Evolutionary conservation across 2,113 vertebrate species (phyloP).

Genomic region (Tyto alba): DNA sequence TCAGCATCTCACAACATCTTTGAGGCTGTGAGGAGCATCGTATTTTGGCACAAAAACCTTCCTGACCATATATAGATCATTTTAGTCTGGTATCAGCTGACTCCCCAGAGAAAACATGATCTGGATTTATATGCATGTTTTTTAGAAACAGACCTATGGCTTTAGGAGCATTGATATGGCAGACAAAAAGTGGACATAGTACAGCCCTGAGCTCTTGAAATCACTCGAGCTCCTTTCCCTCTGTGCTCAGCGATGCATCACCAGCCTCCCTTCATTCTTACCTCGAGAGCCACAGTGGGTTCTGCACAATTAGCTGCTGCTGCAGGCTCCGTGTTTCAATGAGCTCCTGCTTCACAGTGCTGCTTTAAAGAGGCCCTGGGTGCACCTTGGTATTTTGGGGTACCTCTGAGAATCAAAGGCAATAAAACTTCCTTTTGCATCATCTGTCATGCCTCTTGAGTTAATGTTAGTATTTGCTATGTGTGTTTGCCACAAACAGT

Average conservation of each 20-base stretch:
- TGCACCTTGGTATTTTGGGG: background rate
- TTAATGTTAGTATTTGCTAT: background rate
- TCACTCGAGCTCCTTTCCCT: background rate
- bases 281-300: background rate
- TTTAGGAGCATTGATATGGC: background rate
- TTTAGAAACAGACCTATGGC: background rate
- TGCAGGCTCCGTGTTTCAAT: background rate
- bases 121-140: background rate
- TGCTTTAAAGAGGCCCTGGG: background rate
- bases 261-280: background rate
- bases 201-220: background rate
- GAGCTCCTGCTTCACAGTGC: background rate
- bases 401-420: background rate
- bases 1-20: background rate
- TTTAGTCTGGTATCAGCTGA: background rate
- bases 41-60: background rate
- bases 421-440: background rate
- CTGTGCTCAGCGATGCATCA: background rate
- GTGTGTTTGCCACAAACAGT: background rate
- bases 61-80: background rate
- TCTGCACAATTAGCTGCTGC: background rate
- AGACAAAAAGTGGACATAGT: background rate
- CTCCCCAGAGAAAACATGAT: background rate
- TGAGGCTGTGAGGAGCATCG: background rate
- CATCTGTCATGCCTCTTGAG: rapidly evolving